phyloP scores from a whole-genome alignment of 2,888 invertebrate species.

The Julus scandinavius region DNA sequence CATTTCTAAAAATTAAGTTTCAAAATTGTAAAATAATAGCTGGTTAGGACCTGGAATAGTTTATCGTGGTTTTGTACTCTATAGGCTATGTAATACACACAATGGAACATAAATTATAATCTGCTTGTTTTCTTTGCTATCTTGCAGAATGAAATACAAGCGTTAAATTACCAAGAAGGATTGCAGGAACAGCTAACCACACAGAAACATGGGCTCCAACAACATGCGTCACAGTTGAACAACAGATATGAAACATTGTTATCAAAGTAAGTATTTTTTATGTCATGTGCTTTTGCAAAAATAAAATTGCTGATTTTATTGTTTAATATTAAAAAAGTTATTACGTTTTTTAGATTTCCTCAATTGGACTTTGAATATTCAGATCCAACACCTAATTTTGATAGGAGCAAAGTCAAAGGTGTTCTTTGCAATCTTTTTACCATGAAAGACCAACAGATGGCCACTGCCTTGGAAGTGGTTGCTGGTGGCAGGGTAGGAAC shows the following conservation, averaged over 20 bases:
- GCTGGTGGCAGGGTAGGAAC: constrained; percentile 81
- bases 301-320: not conserved
- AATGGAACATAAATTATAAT: not conserved
- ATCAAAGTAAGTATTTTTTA: not conserved
- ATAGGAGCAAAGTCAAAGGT: constrained; percentile 75
- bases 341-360: constrained; percentile 59
- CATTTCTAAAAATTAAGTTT: no score
- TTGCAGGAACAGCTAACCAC: constrained; percentile 70
- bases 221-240: not conserved
- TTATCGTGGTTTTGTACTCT: no score
- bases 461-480: constrained; percentile 84
- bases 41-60: no score
- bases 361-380: constrained; percentile 76
- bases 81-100: no score
- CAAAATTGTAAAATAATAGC: no score
- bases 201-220: constrained; percentile 59
- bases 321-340: not conserved
- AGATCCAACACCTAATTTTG: constrained; percentile 81
- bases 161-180: constrained; percentile 72
- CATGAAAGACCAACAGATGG: constrained; percentile 76
- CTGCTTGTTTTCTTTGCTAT: constrained; percentile 57
- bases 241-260: not conserved
- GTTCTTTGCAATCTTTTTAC: constrained; percentile 82
- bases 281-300: not conserved
- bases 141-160: constrained; percentile 68